These are phyloP conservation scores for Nycticryphes semicollaris DNA, from an alignment of 2,113 vertebrate genomes.

Conservation along the genomic window DNA sequence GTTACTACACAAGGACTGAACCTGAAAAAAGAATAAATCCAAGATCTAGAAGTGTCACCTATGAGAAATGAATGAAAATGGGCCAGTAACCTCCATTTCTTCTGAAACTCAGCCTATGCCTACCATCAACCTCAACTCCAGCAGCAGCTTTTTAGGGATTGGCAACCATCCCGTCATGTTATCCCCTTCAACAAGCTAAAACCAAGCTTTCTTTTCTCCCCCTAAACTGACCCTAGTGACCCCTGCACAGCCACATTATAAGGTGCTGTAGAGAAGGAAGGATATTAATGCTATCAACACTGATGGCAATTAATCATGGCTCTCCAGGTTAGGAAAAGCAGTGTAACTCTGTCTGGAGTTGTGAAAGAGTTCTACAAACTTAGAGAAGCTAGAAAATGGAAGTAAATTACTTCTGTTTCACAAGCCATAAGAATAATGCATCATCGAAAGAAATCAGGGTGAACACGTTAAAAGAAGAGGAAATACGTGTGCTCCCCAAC, in stretches of 20 bases:
- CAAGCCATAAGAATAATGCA: neutral
- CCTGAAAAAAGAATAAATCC: neutral
- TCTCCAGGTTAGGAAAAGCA: neutral
- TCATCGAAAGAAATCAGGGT: neutral
- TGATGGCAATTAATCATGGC: neutral
- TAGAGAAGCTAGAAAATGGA: neutral
- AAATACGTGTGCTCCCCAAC: neutral
- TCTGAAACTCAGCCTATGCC: neutral
- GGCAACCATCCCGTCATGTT: neutral
- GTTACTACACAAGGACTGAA: neutral
- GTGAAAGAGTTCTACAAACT: neutral
- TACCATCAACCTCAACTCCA: neutral
- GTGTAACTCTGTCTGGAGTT: neutral
- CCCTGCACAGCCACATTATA: neutral
- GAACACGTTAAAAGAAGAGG: neutral
- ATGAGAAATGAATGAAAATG: neutral
- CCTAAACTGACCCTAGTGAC: neutral
- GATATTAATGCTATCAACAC: neutral
- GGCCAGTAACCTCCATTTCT: neutral
- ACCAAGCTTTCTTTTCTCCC: neutral
- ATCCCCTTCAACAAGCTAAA: neutral
- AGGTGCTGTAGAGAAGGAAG: neutral
- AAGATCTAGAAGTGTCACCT: neutral
- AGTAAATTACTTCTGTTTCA: neutral
- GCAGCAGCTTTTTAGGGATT: neutral